phyloP scores from a whole-genome alignment of 2,797 vertebrate species.

The Lateolabrax maculatus region DNA sequence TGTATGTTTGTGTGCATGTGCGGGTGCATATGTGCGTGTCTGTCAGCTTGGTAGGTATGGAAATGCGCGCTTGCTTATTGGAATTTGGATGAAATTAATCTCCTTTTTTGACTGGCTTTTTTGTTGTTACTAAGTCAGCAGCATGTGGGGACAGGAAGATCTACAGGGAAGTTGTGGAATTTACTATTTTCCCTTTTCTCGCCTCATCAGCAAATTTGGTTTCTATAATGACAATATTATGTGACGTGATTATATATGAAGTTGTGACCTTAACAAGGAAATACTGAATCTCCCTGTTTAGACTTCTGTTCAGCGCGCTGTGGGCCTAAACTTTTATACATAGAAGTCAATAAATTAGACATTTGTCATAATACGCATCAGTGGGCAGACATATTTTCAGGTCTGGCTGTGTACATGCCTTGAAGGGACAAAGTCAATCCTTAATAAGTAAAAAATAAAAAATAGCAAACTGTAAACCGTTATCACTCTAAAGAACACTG shows the following conservation, averaged over 20 bases:
- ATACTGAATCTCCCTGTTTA: background rate
- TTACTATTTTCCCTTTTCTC: slow-evolving; percentile 45
- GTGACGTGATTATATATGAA: slow-evolving; percentile 10
- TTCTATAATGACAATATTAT: slow-evolving; percentile 31
- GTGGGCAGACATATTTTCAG: background rate
- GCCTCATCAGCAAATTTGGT: slow-evolving; percentile 58
- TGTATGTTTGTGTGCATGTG: background rate
- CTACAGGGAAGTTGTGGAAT: slow-evolving; percentile 74
- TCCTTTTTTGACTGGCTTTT: slow-evolving; percentile 54
- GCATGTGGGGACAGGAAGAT: slow-evolving; percentile 27
- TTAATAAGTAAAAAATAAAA: background rate
- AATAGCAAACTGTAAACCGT: background rate
- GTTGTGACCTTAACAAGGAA: background rate
- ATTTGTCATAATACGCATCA: background rate
- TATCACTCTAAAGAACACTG: slow-evolving; percentile 8
- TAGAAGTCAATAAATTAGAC: slow-evolving; percentile 14
- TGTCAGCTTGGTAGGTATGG: slow-evolving; percentile 8
- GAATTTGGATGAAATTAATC: slow-evolving; percentile 37
- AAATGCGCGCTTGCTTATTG: slow-evolving; percentile 21
- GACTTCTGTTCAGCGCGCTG: background rate
- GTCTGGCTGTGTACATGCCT: background rate
- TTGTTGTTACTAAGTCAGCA: slow-evolving; percentile 53
- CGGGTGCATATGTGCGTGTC: slow-evolving; percentile 1
- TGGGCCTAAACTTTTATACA: background rate
- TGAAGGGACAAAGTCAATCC: background rate